Base-by-base conservation (phyloP, 2,888 invertebrate genomes). In the Sylvicola fuscatus region DNA sequence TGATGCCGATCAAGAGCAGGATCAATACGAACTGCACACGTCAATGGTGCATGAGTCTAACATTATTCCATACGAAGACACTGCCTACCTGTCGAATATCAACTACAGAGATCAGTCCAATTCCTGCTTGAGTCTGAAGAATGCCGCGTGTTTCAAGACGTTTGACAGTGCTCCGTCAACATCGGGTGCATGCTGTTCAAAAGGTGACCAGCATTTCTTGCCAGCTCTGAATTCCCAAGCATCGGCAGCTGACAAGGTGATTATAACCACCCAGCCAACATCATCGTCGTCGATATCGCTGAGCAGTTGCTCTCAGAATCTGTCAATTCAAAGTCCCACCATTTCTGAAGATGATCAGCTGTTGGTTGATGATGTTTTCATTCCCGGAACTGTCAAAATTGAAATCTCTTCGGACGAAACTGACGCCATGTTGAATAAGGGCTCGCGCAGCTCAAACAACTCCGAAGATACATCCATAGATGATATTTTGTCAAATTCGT, bases 391-490 rank as follows among this genome's bases (percentile, higher is more conserved):
- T 27, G 52, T 58, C 7, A 70, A 70, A 41, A 52, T 58, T 37
- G 67, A 68, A 29, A 46, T 66, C 2, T 70, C 70, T 0, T 67
- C 70, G 4, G 71, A 70, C 46, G 64, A 64, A 39, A 65, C 27
- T 1, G 21, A 29, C 26, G 28, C 33, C 3, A n/a, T 60, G 21
- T 52, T 54, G 3, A 60, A 61, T 26, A 64, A 65, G 43, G 58
- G 60, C 49, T 65, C 65, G 1, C 61, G 56, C 36, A 68, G 70
- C 1, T 71, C 71, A 0, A 70, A 70, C 44, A 71, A 70, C 49
- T 71, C 71, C 1, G 38, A 29, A 6, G 71, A 71, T 46, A 70
- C 70, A 1, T 70, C 70, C 3, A 65, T 69, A 33, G 71, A 71
- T 46, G 71, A 71, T 47, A 60, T 70, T 37, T 47, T 70, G 1